phyloP scores from a whole-genome alignment of 2,113 vertebrate genomes.

The Clarias magur region DNA sequence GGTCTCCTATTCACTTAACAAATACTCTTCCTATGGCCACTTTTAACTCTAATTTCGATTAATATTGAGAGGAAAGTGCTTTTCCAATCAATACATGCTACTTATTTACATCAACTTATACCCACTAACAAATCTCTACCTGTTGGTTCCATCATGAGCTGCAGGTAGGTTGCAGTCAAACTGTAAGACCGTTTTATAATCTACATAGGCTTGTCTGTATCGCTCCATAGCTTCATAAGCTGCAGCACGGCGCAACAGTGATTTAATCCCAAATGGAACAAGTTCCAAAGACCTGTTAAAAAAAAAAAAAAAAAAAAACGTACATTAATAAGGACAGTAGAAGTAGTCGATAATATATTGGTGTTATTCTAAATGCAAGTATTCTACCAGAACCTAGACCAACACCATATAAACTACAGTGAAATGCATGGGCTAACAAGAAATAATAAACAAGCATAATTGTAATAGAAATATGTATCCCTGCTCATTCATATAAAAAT shows the following conservation, averaged over 20 bases:
- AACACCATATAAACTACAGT: not conserved
- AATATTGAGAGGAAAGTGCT: not conserved
- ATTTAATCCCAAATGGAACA: constrained; percentile 83
- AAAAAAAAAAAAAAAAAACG: not conserved
- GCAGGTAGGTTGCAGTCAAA: constrained; percentile 79
- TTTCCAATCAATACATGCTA: not conserved
- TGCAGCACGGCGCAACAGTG: constrained; percentile 83
- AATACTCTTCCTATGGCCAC: not conserved
- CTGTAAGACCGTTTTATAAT: constrained; percentile 87
- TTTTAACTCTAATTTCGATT: not conserved
- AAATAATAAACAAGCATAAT: not conserved
- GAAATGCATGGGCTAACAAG: not conserved
- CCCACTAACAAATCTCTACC: constrained; percentile 64
- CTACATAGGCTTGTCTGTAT: constrained; percentile 84
- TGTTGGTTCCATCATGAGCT: constrained; percentile 87
- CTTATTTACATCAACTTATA: not conserved
- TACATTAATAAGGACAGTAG: not conserved
- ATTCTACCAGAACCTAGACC: not conserved
- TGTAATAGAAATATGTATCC: not conserved
- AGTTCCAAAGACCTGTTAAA: constrained; percentile 71
- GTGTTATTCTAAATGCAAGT: not conserved
- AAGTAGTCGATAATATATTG: not conserved
- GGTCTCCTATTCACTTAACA: not conserved
- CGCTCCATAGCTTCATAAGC: constrained; percentile 87
- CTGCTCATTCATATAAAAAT: not conserved